These are phyloP conservation scores for Hypselothyrea guttata DNA, from an alignment of 2,888 invertebrate species.

Conservation along the genomic window DNA sequence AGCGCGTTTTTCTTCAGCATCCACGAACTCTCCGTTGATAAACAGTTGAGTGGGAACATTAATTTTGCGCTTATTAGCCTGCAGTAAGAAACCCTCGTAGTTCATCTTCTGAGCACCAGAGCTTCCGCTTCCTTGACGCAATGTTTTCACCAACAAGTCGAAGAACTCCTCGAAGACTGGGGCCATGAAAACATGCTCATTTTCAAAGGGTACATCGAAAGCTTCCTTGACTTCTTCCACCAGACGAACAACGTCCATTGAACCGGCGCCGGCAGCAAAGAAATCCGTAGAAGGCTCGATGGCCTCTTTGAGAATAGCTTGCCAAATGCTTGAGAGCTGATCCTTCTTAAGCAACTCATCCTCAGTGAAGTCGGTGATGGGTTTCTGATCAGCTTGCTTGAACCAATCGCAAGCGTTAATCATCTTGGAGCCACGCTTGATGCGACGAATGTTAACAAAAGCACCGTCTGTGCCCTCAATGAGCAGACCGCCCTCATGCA, in stretches of 20 bases:
- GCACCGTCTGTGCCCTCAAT: slow-evolving; percentile 91
- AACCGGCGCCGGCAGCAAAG: slow-evolving; percentile 97
- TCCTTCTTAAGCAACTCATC: slow-evolving; percentile 89
- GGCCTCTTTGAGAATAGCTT: slow-evolving; percentile 90
- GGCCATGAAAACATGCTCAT: slow-evolving; percentile 96
- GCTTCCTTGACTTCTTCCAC: slow-evolving; percentile 96
- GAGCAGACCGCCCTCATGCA: slow-evolving; percentile 91
- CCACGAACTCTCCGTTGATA: slow-evolving; percentile 94
- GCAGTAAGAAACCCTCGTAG: slow-evolving; percentile 89
- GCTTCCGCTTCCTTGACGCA: slow-evolving; percentile 85
- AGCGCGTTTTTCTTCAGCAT: slow-evolving; percentile 87
- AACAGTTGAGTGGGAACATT: slow-evolving; percentile 95
- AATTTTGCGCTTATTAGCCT: slow-evolving; percentile 92
- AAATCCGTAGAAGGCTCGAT: slow-evolving; percentile 93
- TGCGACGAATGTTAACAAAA: slow-evolving; percentile 88
- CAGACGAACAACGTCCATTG: slow-evolving; percentile 96
- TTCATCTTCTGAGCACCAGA: slow-evolving; percentile 83
- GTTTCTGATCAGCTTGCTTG: slow-evolving; percentile 83
- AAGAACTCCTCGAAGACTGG: slow-evolving; percentile 93
- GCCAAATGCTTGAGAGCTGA: slow-evolving; percentile 89
- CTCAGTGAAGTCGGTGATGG: slow-evolving; percentile 86
- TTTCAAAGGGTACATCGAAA: slow-evolving; percentile 89
- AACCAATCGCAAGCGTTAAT: slow-evolving; percentile 91
- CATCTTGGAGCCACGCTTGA: slow-evolving; percentile 91
- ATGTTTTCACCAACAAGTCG: slow-evolving; percentile 85